Conservation (phyloP, 2,888 invertebrate species). For the Oxytorus armatus region DNA sequence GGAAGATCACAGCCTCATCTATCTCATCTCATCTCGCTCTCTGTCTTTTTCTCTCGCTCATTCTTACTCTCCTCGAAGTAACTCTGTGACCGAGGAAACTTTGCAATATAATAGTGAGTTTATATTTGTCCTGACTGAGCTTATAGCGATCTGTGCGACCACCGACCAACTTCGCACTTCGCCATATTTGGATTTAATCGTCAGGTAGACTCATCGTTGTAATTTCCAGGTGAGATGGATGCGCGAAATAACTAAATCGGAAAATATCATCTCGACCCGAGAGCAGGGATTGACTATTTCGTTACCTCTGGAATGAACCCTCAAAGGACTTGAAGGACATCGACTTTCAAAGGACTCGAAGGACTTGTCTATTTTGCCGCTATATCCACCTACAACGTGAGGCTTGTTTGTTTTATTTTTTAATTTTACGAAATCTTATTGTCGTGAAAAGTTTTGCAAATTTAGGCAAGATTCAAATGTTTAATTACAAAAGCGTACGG, state of each 20-base stretch:
- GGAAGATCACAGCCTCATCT: constrained; percentile 22
- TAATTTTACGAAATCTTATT: no score
- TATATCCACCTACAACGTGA: not conserved
- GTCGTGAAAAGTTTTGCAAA: no score
- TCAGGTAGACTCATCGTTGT: constrained; percentile 60
- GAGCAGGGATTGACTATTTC: not conserved
- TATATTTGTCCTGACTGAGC: constrained; percentile 44
- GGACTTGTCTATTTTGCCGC: not conserved
- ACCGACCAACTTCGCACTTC: constrained; percentile 63
- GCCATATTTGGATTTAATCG: constrained; percentile 75
- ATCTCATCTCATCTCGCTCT: constrained; percentile 8
- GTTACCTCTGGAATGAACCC: no score
- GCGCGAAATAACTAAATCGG: constrained; percentile 19
- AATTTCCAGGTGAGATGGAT: constrained; percentile 49
- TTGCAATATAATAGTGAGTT: constrained; percentile 43
- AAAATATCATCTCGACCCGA: constrained; percentile 6
- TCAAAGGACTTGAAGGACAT: constrained; percentile 8
- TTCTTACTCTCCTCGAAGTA: constrained; percentile 6
- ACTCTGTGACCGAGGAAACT: constrained; percentile 45
- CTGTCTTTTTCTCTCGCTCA: not conserved
- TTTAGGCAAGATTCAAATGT: no score
- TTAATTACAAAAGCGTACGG: not conserved
- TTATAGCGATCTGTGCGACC: constrained; percentile 59
- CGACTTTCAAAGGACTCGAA: constrained; percentile 3
- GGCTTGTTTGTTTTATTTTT: no score